Base-by-base conservation (phyloP, 1,140 invertebrate species). In the Galendromus occidentalis region DNA sequence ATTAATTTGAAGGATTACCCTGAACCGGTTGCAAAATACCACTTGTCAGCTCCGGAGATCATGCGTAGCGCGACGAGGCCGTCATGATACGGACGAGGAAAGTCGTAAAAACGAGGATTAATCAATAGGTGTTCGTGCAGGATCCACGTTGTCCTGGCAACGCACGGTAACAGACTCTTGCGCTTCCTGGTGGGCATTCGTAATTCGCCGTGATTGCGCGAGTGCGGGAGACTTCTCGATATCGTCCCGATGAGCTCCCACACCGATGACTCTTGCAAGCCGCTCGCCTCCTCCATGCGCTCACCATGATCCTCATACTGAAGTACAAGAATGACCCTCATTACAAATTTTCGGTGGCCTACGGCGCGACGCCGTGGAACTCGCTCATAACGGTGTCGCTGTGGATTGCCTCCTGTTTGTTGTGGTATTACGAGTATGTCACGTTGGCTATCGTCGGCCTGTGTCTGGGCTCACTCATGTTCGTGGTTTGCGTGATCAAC, bases 271-370 rank as follows among this genome's bases (percentile, higher is more conserved):
- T 59, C 20, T 29, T 59, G 14, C 14, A 25, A 14, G 51, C 20
- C 20, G 14, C 20, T 17, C 12, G 1, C 25, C 6, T 33, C 51
- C 17, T 1, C 51, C 1, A 29, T 25, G 1, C 33, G n/a, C 1
- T 59, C 51, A 33, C 12, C 25, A 59, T 59, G 51, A 59, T 59
- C 17, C 51, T 59, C 2, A 59, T 59, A 25, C 51, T 59, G 2
- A 59, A 59, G 9, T 59, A 59, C 22, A 59, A 59, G 51, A 59
- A 59, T 22, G 51, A 59, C 25, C 51, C 51, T 6, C 51, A 59
- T 25, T 59, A 59, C 51, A 59, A 59, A 22, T 59, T 59, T 33
- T 59, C 51, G 14, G 14, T 59, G 14, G 51, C 22, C 1, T 29
- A 33, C 25, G 51, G 51, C 12, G 51, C 51, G 25, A 59, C 51